Percentiles rank a stretch among this genome's conserved stretches.
phyloP scores from a whole-genome alignment of 2,113 vertebrate genomes.

The Lepus americanus region DNA sequence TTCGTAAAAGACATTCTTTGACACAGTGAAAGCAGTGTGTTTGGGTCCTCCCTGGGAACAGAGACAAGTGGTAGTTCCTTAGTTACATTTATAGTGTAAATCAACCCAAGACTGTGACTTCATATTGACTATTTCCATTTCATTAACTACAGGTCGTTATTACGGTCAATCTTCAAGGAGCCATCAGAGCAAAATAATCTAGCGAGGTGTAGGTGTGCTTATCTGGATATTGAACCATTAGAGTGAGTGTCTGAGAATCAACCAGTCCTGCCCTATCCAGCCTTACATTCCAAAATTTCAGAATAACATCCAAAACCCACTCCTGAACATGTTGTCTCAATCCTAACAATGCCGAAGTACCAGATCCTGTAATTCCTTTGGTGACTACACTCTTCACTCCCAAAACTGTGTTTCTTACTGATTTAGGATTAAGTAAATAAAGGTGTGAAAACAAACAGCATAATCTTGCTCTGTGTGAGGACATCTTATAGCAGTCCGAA shows the following conservation, averaged over 20 bases:
- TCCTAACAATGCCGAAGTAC: not conserved
- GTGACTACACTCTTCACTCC: not conserved
- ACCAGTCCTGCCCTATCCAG: not conserved
- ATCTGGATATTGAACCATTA: not conserved
- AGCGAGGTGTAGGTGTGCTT: not conserved
- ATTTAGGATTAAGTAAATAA: not conserved
- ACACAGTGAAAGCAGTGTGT: not conserved
- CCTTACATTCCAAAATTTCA: not conserved
- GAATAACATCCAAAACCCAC: not conserved
- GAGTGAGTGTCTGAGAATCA: not conserved
- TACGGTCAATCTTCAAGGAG: not conserved
- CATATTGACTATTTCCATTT: not conserved
- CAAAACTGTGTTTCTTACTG: not conserved
- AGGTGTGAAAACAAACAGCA: not conserved
- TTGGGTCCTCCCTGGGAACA: not conserved
- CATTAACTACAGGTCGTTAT: not conserved
- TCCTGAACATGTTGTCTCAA: not conserved
- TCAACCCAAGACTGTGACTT: not conserved
- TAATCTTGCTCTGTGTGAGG: not conserved
- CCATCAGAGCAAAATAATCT: not conserved
- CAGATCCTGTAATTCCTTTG: not conserved
- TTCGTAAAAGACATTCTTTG: not conserved
- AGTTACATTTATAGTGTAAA: not conserved
- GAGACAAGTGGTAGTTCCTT: not conserved
- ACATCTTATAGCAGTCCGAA: not conserved